Percentiles rank a stretch among this genome's conserved stretches.
These are phyloP conservation scores for Arrhamphus sclerolepis DNA, from an alignment of 2,797 vertebrate genomes.

Conservation along the genomic window DNA sequence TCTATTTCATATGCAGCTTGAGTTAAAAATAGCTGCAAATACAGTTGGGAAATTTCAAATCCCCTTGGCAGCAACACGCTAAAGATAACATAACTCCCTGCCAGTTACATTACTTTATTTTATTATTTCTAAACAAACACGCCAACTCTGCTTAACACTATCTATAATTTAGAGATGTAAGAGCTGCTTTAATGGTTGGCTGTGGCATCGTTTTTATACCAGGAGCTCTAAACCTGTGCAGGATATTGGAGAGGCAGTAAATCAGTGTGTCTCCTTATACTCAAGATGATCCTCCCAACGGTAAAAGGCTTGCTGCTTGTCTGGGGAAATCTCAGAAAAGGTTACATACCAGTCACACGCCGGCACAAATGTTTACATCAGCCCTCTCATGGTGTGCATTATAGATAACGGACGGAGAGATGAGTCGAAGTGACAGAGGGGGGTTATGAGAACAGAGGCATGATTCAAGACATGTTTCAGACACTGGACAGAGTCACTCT, in stretches of 20 bases:
- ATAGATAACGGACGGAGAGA: constrained; percentile 30
- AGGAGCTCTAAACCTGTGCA: constrained; percentile 34
- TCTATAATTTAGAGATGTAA: constrained; percentile 68
- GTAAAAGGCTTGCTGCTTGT: constrained; percentile 32
- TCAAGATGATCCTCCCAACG: constrained; percentile 19
- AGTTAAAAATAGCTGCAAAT: constrained; percentile 70
- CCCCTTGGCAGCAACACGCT: constrained; percentile 48
- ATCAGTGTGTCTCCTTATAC: constrained; percentile 39
- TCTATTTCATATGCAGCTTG: constrained; percentile 49
- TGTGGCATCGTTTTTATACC: constrained; percentile 57
- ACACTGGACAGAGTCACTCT: constrained; percentile 33
- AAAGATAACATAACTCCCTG: constrained; percentile 60
- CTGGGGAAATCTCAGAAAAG: constrained; percentile 41
- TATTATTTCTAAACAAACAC: constrained; percentile 51
- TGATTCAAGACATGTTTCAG: constrained; percentile 24
- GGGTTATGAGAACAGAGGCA: constrained; percentile 14
- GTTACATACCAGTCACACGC: constrained; percentile 34
- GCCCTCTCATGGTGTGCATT: constrained; percentile 42
- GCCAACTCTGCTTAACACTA: constrained; percentile 52
- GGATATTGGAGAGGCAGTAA: constrained; percentile 37
- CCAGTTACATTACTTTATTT: constrained; percentile 40
- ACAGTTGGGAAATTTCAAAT: constrained; percentile 45
- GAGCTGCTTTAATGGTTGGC: constrained; percentile 52
- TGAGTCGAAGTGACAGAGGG: constrained; percentile 16
- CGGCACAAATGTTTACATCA: constrained; percentile 46